Conservation (phyloP, 1,140 invertebrate species). For the Augochlora pura region DNA sequence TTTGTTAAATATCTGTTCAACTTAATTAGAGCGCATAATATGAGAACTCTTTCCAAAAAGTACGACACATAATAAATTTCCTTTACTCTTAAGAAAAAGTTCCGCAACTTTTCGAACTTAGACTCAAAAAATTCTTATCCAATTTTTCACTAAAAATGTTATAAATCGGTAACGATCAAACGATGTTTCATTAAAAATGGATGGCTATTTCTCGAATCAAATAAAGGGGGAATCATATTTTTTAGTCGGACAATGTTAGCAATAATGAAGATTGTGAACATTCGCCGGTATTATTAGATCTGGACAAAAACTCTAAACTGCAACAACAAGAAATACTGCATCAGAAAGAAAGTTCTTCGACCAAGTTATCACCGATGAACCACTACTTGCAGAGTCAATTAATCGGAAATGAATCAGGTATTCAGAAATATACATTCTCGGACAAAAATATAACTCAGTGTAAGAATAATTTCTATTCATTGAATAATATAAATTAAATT, state of each 20-base stretch:
- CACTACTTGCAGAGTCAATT: slow-evolving; percentile 57
- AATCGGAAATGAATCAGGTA: slow-evolving; percentile 21
- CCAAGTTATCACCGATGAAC: not conserved
- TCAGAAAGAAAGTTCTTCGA: slow-evolving; percentile 27
- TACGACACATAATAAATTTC: too few relatives aligned
- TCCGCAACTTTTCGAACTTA: too few relatives aligned
- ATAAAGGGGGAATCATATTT: slow-evolving; percentile 13
- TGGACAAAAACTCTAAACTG: slow-evolving; percentile 77
- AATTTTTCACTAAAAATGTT: not conserved
- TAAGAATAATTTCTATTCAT: too few relatives aligned
- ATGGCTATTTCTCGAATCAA: not conserved
- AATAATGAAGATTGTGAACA: slow-evolving; percentile 70
- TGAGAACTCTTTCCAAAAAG: too few relatives aligned
- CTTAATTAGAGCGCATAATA: too few relatives aligned
- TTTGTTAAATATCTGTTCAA: too few relatives aligned
- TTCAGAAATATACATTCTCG: not conserved
- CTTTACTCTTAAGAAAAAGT: too few relatives aligned
- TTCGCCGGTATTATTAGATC: slow-evolving; percentile 74
- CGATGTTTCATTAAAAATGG: not conserved
- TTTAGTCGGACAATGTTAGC: slow-evolving; percentile 75
- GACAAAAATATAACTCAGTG: too few relatives aligned
- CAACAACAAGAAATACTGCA: slow-evolving; percentile 57
- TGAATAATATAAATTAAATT: too few relatives aligned
- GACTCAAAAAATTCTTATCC: not conserved
- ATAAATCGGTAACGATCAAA: too few relatives aligned